Evolutionary conservation across 2,797 vertebrate species (phyloP).

Genomic region (Coreius guichenoti): DNA sequence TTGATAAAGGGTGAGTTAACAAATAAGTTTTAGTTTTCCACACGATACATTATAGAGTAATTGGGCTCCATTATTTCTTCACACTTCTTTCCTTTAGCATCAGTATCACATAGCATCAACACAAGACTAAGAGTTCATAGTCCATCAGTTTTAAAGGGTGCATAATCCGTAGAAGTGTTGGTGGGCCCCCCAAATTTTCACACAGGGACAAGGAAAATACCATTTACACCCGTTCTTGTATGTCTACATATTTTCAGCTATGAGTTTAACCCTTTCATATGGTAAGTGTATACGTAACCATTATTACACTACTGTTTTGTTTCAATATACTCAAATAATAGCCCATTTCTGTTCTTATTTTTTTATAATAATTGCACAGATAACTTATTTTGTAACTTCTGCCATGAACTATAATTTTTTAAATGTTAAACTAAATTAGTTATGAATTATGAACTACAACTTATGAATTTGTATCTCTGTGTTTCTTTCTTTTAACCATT

Average conservation of each 20-base stretch:
- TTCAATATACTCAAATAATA: background rate
- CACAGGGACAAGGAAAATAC: conserved; percentile 38
- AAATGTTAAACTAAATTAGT: background rate
- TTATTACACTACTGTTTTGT: background rate
- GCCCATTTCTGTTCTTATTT: no score
- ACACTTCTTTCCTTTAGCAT: no score
- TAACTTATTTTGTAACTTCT: background rate
- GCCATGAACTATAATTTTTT: background rate
- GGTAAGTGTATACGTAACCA: background rate
- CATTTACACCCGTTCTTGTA: conserved; percentile 6
- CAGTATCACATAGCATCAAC: conserved; percentile 11
- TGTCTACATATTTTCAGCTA: conserved; percentile 6
- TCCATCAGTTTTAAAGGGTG: conserved; percentile 15
- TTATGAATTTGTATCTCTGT: background rate
- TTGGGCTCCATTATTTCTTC: no score
- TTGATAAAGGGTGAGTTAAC: no score
- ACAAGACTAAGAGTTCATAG: conserved; percentile 28
- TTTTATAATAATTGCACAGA: no score
- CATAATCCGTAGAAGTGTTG: conserved; percentile 27
- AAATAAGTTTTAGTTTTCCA: no score
- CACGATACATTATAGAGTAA: no score
- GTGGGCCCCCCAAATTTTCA: conserved; percentile 35
- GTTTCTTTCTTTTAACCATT: background rate
- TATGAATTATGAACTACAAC: no score
- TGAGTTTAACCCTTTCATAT: background rate